A percentile compares a stretch with the other conserved stretches of the same genome.
Conservation (phyloP, 2,113 vertebrate species). For the Corynorhinus townsendii region DNA sequence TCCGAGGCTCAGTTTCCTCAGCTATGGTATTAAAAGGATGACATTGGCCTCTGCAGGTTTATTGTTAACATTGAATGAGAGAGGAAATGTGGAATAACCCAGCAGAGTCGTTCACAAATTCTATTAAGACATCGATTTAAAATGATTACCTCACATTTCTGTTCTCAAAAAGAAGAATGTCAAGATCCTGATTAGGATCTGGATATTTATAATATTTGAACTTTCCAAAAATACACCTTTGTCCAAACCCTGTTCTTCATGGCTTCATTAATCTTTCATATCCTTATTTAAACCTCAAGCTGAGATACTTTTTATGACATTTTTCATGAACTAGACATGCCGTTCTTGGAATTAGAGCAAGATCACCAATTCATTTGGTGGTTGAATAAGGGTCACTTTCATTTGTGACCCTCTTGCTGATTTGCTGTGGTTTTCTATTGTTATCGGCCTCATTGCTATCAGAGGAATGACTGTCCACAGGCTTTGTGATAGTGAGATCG, state of each 20-base stretch:
- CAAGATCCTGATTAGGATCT: background rate
- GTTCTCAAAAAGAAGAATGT: background rate
- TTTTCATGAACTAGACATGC: slow-evolving; percentile 31
- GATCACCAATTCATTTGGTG: background rate
- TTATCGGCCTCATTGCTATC: background rate
- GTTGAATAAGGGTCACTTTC: background rate
- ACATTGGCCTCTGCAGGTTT: background rate
- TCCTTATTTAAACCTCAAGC: slow-evolving; percentile 20
- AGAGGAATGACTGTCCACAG: background rate
- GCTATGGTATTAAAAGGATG: background rate
- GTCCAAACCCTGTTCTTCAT: background rate
- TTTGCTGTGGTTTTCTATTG: background rate
- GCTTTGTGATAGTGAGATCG: background rate
- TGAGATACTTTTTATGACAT: background rate
- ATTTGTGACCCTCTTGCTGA: background rate
- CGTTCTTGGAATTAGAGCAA: background rate
- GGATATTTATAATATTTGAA: slow-evolving; percentile 6
- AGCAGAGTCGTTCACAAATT: background rate
- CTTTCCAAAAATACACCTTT: slow-evolving; percentile 40
- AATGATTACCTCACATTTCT: background rate
- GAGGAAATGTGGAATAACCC: background rate
- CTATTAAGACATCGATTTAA: background rate
- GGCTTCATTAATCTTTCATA: background rate
- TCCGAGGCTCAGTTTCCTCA: background rate
- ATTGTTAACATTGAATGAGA: background rate